These are phyloP conservation scores for Callyntrura guangdongensis DNA, from an alignment of 2,888 invertebrate genomes.

Conservation along the genomic window DNA sequence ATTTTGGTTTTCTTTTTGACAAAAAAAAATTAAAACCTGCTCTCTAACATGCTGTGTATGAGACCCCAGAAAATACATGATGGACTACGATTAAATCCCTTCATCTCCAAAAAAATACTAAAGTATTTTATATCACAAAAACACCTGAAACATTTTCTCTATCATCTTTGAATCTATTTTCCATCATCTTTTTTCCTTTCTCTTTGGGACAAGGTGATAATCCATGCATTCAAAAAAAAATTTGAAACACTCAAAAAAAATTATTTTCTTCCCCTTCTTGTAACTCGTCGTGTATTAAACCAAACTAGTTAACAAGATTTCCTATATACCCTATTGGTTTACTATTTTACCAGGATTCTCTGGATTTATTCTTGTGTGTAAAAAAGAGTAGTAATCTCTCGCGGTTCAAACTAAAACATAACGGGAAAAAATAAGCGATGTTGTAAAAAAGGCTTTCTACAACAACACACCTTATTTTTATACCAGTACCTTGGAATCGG, in stretches of 20 bases:
- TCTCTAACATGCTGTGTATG: not conserved
- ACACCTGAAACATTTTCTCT: not conserved
- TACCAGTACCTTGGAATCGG: too few species aligned
- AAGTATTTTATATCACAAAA: too few species aligned
- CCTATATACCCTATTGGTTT: too few species aligned
- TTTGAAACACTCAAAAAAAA: too few species aligned
- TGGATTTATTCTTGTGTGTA: too few species aligned
- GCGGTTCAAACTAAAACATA: constrained; percentile 7
- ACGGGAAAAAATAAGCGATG: too few species aligned
- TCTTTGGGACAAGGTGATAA: not conserved
- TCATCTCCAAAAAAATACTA: not conserved
- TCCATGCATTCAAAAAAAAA: too few species aligned
- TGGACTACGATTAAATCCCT: not conserved
- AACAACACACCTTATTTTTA: too few species aligned
- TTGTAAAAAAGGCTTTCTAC: too few species aligned
- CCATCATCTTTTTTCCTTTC: not conserved
- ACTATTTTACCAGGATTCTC: too few species aligned
- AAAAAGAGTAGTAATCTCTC: not conserved
- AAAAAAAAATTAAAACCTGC: not conserved
- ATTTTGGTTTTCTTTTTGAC: not conserved
- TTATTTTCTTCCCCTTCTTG: too few species aligned
- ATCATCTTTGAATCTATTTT: not conserved
- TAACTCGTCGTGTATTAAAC: not conserved
- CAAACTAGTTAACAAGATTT: constrained; percentile 30
- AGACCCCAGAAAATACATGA: not conserved